A percentile compares a stretch with the other conserved stretches of the same genome.
phyloP scores from a whole-genome alignment of 2,113 vertebrate species.

The Fregata magnificens region DNA sequence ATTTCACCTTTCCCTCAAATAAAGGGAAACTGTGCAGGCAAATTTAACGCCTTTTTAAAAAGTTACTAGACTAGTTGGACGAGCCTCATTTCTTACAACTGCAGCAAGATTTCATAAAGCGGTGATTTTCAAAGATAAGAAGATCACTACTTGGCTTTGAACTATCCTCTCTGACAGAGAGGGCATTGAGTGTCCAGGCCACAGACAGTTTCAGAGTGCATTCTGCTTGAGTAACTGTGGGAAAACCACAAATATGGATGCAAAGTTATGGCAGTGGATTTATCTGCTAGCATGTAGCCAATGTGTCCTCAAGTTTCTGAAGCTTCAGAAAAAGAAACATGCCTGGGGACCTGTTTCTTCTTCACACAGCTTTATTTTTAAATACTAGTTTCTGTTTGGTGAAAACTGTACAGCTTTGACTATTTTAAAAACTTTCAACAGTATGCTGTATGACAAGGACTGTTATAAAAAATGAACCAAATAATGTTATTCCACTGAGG shows the following conservation, averaged over 20 bases:
- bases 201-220: neutral
- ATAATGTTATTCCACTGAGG: conserved; percentile 16
- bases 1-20: neutral
- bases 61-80: neutral
- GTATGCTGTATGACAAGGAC: conserved; percentile 39
- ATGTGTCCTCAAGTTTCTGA: conserved; percentile 3
- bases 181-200: neutral
- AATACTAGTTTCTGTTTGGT: conserved; percentile 52
- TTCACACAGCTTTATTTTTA: conserved; percentile 58
- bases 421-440: conserved; percentile 64
- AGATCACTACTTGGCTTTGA: neutral
- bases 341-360: conserved; percentile 53
- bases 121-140: neutral
- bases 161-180: neutral
- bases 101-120: neutral
- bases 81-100: neutral
- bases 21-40: neutral
- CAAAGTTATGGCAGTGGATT: conserved; percentile 3
- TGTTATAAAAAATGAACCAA: conserved; percentile 57
- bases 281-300: conserved; percentile 8
- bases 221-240: neutral
- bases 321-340: conserved; percentile 31
- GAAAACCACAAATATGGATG: neutral
- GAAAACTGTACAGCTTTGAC: conserved; percentile 43
- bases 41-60: neutral